Evolutionary conservation across 2,113 vertebrate genomes (phyloP), one percentile per base, ranked within the genome.

Genomic region (Oryzias woworae): DNA sequence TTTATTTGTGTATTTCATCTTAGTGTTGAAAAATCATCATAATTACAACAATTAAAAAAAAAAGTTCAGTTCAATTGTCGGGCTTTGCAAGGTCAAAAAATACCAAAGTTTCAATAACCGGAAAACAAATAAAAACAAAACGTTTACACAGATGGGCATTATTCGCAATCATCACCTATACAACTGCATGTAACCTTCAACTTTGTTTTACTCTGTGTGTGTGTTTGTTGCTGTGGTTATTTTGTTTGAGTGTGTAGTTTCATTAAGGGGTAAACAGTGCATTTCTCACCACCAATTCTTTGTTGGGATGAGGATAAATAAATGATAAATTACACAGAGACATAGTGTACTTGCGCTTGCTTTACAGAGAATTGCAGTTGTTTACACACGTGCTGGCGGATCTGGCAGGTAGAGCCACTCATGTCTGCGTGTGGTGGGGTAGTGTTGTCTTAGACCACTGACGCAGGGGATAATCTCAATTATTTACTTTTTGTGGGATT

Each of bases 401-500:
- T 47, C 58, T 58, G 63, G 69, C 71, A 73, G 81, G 58, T 71
- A 54, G 41, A 67, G 72, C 41, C 66, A 59, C 60, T 59, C 58
- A 26, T 23, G 58, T 83, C 59, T 76, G 62, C 47, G 45, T 66
- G 66, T 48, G 53, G 52, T 71, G 28, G 74, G 36, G 76, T 69
- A 76, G 70, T 64, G 69, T 31, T 78, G 73, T 60, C 69, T 85
- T 77, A 63, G 76, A 80, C 76, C 85, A 75, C 71, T 20, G 70
- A 81, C 69, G 48, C 76, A 4, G 14, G 57, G 84, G 78, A 85
- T 83, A 22, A 82, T 66, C 65, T 91, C 66, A 90, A 89, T 91
- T 87, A 91, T 91, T 91, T 72, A 90, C 68, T 52, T 47, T 42
- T 50, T 57, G 22, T 53, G 66, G 73, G 80, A 88, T 82, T 62